Percentiles rank a stretch among this genome's conserved stretches.
Evolutionary conservation across 2,797 vertebrate genomes (phyloP).

Genomic region (Champsocephalus esox): DNA sequence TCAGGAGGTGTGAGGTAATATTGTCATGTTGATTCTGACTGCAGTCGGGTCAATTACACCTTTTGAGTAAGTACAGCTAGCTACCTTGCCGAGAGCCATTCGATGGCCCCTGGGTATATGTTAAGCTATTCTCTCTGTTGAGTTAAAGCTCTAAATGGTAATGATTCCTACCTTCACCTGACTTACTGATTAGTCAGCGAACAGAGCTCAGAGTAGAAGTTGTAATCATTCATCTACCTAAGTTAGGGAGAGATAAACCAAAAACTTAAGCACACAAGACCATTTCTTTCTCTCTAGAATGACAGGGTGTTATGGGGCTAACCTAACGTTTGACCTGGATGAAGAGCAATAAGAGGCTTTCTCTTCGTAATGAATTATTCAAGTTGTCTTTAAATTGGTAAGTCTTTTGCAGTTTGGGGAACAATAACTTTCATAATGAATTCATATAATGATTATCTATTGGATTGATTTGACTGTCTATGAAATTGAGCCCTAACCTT

Average conservation of each 20-base stretch:
- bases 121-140: conserved; percentile 21
- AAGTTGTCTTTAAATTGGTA: background rate
- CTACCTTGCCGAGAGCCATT: conserved; percentile 10
- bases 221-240: conserved; percentile 27
- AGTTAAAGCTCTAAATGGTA: conserved; percentile 1
- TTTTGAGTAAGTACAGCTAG: conserved; percentile 30
- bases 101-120: conserved; percentile 17
- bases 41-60: conserved; percentile 6
- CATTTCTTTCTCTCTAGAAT: background rate
- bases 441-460: background rate
- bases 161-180: background rate
- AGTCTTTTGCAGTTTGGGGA: background rate
- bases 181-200: background rate
- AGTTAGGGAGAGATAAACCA: background rate
- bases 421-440: background rate
- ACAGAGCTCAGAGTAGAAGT: background rate
- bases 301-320: background rate
- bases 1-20: conserved; percentile 45
- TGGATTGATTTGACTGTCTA: background rate
- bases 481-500: background rate
- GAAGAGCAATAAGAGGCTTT: background rate
- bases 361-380: conserved; percentile 1
- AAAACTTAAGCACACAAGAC: background rate
- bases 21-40: conserved; percentile 57
- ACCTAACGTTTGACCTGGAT: conserved; percentile 3